Percentiles rank a stretch among this genome's conserved stretches.
phyloP scores from a whole-genome alignment of 2,113 vertebrate genomes.

The Halcyon malimbica region DNA sequence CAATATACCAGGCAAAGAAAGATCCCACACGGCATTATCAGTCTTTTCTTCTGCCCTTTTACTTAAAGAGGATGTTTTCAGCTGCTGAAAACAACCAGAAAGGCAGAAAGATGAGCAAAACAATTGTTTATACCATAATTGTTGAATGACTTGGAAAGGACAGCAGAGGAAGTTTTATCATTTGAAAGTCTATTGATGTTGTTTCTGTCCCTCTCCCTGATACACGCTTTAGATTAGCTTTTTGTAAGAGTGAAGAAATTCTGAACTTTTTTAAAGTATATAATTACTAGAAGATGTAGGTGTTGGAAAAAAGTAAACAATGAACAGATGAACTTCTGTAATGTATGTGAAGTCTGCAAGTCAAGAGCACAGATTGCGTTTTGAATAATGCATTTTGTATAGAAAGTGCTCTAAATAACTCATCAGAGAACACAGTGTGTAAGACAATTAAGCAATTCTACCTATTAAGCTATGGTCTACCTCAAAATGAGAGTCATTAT shows the following conservation, averaged over 20 bases:
- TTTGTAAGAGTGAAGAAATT: neutral
- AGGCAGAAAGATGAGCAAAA: neutral
- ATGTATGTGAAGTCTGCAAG: conserved; percentile 14
- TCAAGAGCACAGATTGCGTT: conserved; percentile 40
- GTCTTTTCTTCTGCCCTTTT: neutral
- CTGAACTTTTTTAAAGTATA: neutral
- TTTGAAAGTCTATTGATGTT: neutral
- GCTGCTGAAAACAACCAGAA: neutral
- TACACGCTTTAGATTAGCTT: neutral
- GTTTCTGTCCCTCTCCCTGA: neutral
- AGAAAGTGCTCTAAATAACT: conserved; percentile 42
- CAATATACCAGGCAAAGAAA: neutral
- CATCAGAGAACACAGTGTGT: conserved; percentile 1
- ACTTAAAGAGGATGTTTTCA: neutral
- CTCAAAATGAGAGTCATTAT: conserved; percentile 20
- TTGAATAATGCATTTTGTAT: conserved; percentile 60
- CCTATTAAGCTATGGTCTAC: conserved; percentile 4
- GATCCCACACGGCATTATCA: neutral
- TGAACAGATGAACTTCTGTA: neutral
- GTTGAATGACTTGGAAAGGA: conserved; percentile 62
- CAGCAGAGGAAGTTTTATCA: conserved; percentile 68
- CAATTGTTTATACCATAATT: neutral
- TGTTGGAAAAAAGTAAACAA: neutral
- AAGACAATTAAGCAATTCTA: conserved; percentile 52
- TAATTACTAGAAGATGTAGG: neutral